These are phyloP conservation scores for Glossophaga mutica DNA, from an alignment of 2,797 vertebrate genomes.

Conservation along the genomic window DNA sequence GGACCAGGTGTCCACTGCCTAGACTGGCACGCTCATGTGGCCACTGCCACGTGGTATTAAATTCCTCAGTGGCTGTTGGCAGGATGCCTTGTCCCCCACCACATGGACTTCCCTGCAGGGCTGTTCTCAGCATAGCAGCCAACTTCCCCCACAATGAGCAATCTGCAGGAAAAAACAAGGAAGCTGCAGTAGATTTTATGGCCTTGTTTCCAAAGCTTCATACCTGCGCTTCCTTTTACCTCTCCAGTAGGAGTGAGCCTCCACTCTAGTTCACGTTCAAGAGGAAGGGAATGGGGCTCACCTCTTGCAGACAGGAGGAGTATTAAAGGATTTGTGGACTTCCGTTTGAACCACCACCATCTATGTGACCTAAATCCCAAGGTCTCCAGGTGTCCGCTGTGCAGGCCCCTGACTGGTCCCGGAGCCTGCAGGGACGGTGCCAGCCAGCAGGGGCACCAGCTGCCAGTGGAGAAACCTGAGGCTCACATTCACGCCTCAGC, in stretches of 20 bases:
- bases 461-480: neutral
- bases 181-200: neutral
- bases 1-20: neutral
- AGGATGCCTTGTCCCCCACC: neutral
- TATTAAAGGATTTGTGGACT: neutral
- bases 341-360: neutral
- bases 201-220: neutral
- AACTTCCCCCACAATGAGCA: neutral
- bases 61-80: neutral
- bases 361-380: neutral
- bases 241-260: neutral
- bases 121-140: neutral
- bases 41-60: neutral
- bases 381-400: neutral
- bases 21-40: accelerated
- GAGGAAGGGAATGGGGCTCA: neutral
- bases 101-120: neutral
- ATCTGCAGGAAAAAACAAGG: neutral
- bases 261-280: neutral
- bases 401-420: accelerated
- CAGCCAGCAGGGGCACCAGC: neutral
- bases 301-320: neutral
- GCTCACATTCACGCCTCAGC: neutral
- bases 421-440: accelerated
- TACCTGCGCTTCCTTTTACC: neutral